A percentile compares a stretch with the other conserved stretches of the same genome.
Conservation (phyloP, 1,140 invertebrate species). For the Drosophila virilis region DNA sequence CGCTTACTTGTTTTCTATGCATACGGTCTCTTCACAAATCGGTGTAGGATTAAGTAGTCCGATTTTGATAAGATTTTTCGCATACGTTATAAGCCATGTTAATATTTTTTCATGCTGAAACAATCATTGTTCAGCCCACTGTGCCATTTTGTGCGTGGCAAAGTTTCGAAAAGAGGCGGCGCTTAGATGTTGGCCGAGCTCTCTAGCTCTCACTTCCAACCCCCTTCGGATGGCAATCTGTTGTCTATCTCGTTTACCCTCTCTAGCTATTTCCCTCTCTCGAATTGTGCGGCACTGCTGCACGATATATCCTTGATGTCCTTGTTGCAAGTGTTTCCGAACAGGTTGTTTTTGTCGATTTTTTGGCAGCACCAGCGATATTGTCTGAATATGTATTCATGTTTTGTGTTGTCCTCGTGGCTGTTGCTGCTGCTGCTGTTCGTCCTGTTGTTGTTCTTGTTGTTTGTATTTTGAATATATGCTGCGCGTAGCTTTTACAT, state of each 20-base stretch:
- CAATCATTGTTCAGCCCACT: conserved; percentile 27
- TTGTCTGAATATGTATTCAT: conserved; percentile 78
- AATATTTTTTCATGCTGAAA: neutral
- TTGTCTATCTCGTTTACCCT: conserved; percentile 50
- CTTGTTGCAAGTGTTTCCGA: conserved; percentile 83
- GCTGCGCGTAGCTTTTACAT: conserved; percentile 78
- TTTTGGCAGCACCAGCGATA: conserved; percentile 77
- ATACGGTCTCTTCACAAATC: too few relatives aligned
- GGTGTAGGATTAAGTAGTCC: too few relatives aligned
- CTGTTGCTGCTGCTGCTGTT: too few relatives aligned
- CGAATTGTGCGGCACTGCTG: conserved; percentile 2
- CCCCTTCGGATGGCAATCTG: conserved; percentile 34
- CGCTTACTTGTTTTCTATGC: too few relatives aligned
- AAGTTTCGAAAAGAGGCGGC: conserved; percentile 73
- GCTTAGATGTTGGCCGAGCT: conserved; percentile 49
- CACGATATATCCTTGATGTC: conserved; percentile 61
- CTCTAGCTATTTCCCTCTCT: conserved; percentile 25
- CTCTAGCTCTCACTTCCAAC: conserved; percentile 44
- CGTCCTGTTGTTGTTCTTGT: conserved; percentile 29
- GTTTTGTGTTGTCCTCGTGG: conserved; percentile 50
- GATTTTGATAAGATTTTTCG: too few relatives aligned
- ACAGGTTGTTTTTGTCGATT: conserved; percentile 84
- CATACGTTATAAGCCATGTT: too few relatives aligned
- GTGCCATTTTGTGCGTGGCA: conserved; percentile 21
- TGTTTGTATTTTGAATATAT: conserved; percentile 73